Evolutionary conservation across 2,113 vertebrate genomes (phyloP), one percentile per base, ranked within the genome.

Genomic region (Engraulis encrasicolus): DNA sequence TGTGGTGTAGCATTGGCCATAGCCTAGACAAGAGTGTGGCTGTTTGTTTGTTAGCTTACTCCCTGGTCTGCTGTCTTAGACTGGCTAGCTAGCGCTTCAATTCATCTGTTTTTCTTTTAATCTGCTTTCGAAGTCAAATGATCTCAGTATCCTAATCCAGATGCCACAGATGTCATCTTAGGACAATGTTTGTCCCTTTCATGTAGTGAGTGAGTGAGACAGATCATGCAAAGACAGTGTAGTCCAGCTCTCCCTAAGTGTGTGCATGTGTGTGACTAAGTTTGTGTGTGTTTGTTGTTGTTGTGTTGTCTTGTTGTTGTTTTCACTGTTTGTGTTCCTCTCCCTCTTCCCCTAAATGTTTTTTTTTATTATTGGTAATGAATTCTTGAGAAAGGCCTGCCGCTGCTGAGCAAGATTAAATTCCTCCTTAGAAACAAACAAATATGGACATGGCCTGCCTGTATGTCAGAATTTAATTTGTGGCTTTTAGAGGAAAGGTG

Each of bases 91-190:
- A 71, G 12, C 34, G 27, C 17, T 74, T 14, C 66, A 74, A 74
- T 14, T 74, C 66, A 34, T 74, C 27, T 74, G 27, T 74, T 74
- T 71, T 27, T n/a, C n/a, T n/a, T 71, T 71, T 74, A 23, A 74
- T 74, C 66, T 74, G 66, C 66, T 74, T n/a, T n/a, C n/a, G 1
- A 74, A 74, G 12, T 27, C 66, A 15, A 31, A 34, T 34, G 31
- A 74, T 74, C 27, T 74, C 66, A 74, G 17, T 74, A 74, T 74
- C 23, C 23, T 74, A 74, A 74, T 74, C 66, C 66, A 15, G 27
- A 31, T 74, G 34, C 34, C 66, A 74, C 66, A 74, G 9, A 71
- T 71, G 27, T 71, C 61, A 58, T 19, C 7, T 20, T n/a, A 2
- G 7, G 19, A 6, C 19, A 7, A 0, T 23, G 20, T 58, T 58